Conservation (phyloP, 2,797 vertebrate genomes). For the Megalops cyprinoides region DNA sequence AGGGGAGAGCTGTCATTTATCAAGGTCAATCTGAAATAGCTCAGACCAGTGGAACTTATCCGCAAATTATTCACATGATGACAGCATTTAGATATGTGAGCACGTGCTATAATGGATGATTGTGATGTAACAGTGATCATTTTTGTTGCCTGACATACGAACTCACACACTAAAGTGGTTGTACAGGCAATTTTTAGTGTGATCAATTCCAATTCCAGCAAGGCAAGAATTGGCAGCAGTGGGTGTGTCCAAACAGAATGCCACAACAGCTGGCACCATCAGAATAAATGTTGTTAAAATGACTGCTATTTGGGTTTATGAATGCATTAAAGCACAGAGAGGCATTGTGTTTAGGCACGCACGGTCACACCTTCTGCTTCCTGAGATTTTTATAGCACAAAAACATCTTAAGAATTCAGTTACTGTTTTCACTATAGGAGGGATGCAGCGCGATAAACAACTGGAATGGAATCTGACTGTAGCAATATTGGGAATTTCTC, state of each 20-base stretch:
- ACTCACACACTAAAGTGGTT: neutral
- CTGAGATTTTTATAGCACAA: neutral
- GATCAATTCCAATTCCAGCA: conserved; percentile 31
- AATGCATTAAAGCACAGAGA: conserved; percentile 12
- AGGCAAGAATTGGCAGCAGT: conserved; percentile 25
- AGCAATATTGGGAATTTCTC: neutral
- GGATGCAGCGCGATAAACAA: neutral
- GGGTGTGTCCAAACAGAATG: conserved; percentile 25
- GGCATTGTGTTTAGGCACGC: neutral
- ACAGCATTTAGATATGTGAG: neutral
- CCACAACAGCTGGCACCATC: conserved; percentile 28
- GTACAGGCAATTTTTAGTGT: conserved; percentile 19
- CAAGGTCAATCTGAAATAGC: neutral
- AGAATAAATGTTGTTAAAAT: conserved; percentile 30
- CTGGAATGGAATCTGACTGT: neutral
- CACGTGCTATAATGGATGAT: neutral
- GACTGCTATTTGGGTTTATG: neutral
- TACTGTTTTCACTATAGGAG: neutral
- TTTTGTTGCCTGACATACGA: neutral
- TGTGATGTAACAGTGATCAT: neutral
- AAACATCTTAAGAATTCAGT: neutral
- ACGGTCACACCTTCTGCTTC: neutral
- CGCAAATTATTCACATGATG: conserved; percentile 2
- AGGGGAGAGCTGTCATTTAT: neutral
- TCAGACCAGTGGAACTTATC: neutral